These are phyloP conservation scores for Deilephila porcellus DNA, from an alignment of 2,888 invertebrate genomes.

Conservation along the genomic window DNA sequence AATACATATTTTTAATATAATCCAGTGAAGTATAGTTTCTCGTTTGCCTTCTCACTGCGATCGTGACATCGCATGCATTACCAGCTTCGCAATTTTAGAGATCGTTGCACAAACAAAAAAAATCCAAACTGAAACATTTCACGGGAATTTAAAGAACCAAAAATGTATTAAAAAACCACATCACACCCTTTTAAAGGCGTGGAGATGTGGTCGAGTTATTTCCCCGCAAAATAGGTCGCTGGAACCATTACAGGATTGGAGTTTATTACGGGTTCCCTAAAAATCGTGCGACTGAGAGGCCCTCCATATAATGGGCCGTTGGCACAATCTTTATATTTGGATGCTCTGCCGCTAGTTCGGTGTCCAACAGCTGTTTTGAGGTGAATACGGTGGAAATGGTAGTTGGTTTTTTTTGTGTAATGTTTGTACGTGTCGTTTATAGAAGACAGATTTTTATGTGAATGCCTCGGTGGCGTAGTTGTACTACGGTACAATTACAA, in stretches of 20 bases:
- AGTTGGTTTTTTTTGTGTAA: too few species aligned
- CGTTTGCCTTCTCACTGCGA: too few species aligned
- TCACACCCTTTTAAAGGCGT: constrained; percentile 1
- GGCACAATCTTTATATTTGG: constrained; percentile 13
- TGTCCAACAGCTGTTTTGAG: neutral
- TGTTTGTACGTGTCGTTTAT: too few species aligned
- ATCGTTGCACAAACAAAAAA: too few species aligned
- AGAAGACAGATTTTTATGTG: too few species aligned
- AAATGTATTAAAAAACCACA: too few species aligned
- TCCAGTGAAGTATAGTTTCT: too few species aligned
- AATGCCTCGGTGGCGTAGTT: too few species aligned
- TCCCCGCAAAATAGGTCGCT: constrained; percentile 29
- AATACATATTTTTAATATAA: too few species aligned
- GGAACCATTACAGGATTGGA: constrained; percentile 31
- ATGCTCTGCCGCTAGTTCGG: constrained; percentile 11
- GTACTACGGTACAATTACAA: too few species aligned
- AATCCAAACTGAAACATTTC: neutral
- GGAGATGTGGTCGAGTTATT: constrained; percentile 16
- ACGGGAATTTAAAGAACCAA: neutral
- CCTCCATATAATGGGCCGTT: constrained; percentile 29
- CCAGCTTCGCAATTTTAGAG: too few species aligned
- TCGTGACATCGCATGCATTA: too few species aligned
- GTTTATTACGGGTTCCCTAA: constrained; percentile 30
- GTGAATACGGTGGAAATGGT: neutral
- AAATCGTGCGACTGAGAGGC: constrained; percentile 22